phyloP scores from a whole-genome alignment of 2,797 vertebrate genomes.

The Lophius americanus region DNA sequence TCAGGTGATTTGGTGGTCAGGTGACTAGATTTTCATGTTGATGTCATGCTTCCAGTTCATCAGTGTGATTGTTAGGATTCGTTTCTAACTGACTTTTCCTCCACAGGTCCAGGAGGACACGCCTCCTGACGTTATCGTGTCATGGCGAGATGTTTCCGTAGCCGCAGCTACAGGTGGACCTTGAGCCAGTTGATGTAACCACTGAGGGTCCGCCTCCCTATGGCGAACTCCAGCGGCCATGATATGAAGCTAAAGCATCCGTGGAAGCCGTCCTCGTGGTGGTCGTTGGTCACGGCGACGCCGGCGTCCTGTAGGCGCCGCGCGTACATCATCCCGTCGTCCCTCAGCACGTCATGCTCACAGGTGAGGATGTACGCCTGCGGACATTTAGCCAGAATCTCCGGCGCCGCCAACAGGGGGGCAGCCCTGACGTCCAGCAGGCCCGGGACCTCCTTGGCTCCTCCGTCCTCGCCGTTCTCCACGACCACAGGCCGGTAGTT shows the following conservation, averaged over 20 bases:
- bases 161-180: conserved; percentile 84
- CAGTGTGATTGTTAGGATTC: too few species aligned
- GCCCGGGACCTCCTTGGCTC: conserved; percentile 78
- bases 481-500: conserved; percentile 79
- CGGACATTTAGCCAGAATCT: conserved; percentile 83
- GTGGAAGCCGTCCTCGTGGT: conserved; percentile 91
- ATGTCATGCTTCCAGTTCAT: too few species aligned
- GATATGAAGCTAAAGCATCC: conserved; percentile 87
- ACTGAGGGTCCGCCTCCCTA: conserved; percentile 81
- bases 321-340: conserved; percentile 93
- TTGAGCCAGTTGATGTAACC: conserved; percentile 90
- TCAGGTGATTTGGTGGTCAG: too few species aligned
- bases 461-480: conserved; percentile 67
- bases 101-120: too few species aligned
- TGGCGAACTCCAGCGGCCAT: conserved; percentile 86
- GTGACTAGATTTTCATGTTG: too few species aligned
- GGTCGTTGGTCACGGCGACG: conserved; percentile 86
- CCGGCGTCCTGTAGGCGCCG: conserved; percentile 86
- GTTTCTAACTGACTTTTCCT: too few species aligned
- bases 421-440: conserved; percentile 86
- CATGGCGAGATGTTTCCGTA: too few species aligned
- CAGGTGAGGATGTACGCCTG: conserved; percentile 91
- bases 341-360: conserved; percentile 91
- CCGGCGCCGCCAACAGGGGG: conserved; percentile 85
- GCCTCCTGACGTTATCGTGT: too few species aligned